Base-by-base conservation (phyloP, 2,113 vertebrate genomes). In the Riparia riparia region DNA sequence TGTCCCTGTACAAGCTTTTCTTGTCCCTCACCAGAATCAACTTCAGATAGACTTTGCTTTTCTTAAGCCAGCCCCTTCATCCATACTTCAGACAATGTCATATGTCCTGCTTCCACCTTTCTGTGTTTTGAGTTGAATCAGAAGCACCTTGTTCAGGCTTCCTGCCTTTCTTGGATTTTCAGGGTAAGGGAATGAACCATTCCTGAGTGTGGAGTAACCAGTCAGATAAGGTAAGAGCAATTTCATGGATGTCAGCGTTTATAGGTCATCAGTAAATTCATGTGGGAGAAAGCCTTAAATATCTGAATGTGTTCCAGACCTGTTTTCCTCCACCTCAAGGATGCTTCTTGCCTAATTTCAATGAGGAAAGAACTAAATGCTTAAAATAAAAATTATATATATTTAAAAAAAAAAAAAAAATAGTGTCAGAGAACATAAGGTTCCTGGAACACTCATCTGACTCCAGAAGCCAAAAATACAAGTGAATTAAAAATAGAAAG, bases 401-500 rank as follows among this genome's bases (percentile, higher is more conserved):
- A 58, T 77, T 1, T 37, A 37, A 37, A 37, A 37, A 37, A 37
- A n/a, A 10, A 29, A 64, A 64, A 63, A 60, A 68, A 54, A 26
- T 17, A 65, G 31, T 60, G 49, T 21, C 49, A 65, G 54, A 79
- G 83, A 90, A 93, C 70, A 79, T 56, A 45, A 56, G 41, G 74
- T 93, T 90, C 94, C 85, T 76, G 63, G 57, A 95, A 90, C 57
- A 69, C 29, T 64, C 56, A 76, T 64, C 66, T 54, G 81, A 94
- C n/a, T 92, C 63, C 18, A 86, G 41, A 51, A 91, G 81, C 57
- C 70, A 91, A 92, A 96, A 95, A 84, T 61, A 89, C 17, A 94
- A 79, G 20, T 31, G 16, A 39, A 90, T 41, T 39, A 66, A 66
- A 92, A 92, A 83, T 70, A 61, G 31, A 80, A 51, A 60, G 8